Evolutionary conservation across 2,113 vertebrate species (phyloP).

Genomic region (Chaenocephalus aceratus): DNA sequence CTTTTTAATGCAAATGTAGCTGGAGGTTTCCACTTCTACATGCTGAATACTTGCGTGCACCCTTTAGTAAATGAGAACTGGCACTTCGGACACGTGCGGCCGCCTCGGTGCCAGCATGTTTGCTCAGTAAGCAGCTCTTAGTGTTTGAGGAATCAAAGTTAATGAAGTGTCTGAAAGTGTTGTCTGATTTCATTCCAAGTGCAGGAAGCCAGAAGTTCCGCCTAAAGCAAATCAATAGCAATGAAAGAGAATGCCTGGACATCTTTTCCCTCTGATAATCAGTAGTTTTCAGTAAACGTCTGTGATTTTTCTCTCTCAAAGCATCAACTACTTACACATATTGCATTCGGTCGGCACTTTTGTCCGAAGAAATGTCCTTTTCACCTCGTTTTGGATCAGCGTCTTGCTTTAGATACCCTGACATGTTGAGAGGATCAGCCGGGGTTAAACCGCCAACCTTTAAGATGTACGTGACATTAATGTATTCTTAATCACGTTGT

Average conservation of each 20-base stretch:
- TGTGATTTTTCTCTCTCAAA: background rate
- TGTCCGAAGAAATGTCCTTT: background rate
- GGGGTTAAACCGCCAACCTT: background rate
- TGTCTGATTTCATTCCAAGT: constrained; percentile 18
- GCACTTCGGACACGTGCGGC: background rate
- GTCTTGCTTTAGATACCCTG: background rate
- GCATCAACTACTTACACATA: background rate
- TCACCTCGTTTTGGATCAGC: background rate
- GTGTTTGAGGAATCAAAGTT: constrained; percentile 5
- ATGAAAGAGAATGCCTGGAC: background rate
- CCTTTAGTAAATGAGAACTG: background rate
- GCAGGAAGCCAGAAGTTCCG: background rate
- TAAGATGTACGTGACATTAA: no score
- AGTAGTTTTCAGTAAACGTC: background rate
- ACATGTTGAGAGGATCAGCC: background rate
- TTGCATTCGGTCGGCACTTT: background rate
- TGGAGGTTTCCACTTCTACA: background rate
- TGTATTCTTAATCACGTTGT: no score
- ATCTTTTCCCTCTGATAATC: background rate
- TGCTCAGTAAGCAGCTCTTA: background rate
- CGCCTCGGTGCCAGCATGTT: background rate
- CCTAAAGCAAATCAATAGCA: background rate
- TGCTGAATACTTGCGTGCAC: background rate
- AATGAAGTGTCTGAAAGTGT: constrained; percentile 7
- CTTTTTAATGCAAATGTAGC: background rate